Evolutionary conservation across 2,113 vertebrate species (phyloP), one percentile per base, ranked within the genome.

Genomic region (Synodontis membranacea): DNA sequence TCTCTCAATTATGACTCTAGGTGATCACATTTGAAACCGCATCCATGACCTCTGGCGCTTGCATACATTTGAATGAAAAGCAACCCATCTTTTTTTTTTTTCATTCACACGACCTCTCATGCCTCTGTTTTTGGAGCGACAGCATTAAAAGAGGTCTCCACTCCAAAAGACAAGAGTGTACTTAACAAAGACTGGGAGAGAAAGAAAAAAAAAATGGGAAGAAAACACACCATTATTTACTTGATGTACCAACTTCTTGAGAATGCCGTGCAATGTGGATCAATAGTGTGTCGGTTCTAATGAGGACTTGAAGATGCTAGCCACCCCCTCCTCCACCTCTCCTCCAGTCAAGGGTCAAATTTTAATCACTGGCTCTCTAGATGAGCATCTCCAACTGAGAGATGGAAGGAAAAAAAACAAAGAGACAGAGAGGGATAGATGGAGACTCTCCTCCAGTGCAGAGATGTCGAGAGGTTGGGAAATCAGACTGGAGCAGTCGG

Each of bases 311-410:
- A 54, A 75, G 82, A 85, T 62, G 83, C 84, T 87, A 50, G 85
- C 89, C 87, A 88, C 86, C 87, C 80, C 88, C 86, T 46, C 66
- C 64, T 80, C 79, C 60, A 80, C 76, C 84, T 88, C 87, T 89
- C 86, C 91, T 87, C 78, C 83, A 89, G 90, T 90, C 88, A 87
- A 86, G 90, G 91, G 91, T 90, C 86, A 88, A 64, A 90, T 91
- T 92, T 91, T 92, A 93, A 92, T 93, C 91, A 91, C 89, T 80
- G 84, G 88, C 90, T 91, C 92, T 91, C 84, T 76, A 89, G 88
- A 90, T 64, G 85, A 88, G 85, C 89, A 75, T 87, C 80, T 85
- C 80, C 84, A 76, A 83, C 81, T 68, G 54, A 81, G 68, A 84
- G 74, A 70, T 82, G 17, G 42, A 56, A 52, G 44, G 39, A 25